Evolutionary conservation across 2,113 vertebrate species (phyloP).

Genomic region (Hippocampus mohnikei): DNA sequence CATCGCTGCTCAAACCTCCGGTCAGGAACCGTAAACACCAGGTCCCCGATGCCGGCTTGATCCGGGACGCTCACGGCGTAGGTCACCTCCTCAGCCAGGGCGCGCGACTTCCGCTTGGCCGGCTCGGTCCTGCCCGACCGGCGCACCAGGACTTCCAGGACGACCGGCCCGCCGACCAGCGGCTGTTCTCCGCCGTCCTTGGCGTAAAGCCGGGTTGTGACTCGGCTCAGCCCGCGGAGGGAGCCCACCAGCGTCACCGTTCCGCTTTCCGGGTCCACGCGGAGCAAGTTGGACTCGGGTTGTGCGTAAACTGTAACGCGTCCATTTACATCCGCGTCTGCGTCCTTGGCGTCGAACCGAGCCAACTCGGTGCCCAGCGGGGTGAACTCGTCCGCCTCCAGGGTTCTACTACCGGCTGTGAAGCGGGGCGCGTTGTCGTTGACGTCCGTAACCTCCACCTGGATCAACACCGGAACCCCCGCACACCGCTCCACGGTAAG

Average conservation of each 20-base stretch:
- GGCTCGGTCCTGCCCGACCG: slow-evolving; percentile 10
- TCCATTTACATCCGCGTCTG: slow-evolving; percentile 64
- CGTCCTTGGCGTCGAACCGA: slow-evolving; percentile 63
- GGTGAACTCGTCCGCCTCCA: slow-evolving; percentile 62
- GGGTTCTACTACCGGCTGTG: slow-evolving; percentile 34
- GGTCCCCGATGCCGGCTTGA: slow-evolving; percentile 70
- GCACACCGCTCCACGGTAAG: slow-evolving; percentile 52
- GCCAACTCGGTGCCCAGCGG: slow-evolving; percentile 63
- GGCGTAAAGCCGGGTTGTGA: slow-evolving; percentile 58
- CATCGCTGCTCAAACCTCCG: slow-evolving; percentile 69
- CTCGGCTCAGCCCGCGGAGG: slow-evolving; percentile 51
- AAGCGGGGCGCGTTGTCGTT: slow-evolving; percentile 73
- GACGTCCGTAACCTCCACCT: slow-evolving; percentile 67
- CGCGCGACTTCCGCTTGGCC: slow-evolving; percentile 46
- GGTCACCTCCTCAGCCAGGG: slow-evolving; percentile 55
- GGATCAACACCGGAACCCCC: slow-evolving; percentile 39
- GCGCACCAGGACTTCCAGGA: slow-evolving; percentile 48
- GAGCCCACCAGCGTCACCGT: slow-evolving; percentile 70
- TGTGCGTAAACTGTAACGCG: slow-evolving; percentile 60
- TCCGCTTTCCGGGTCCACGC: slow-evolving; percentile 71
- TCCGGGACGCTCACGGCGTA: slow-evolving; percentile 75
- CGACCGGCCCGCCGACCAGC: slow-evolving; percentile 56
- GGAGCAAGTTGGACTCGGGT: slow-evolving; percentile 57
- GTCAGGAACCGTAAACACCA: slow-evolving; percentile 81
- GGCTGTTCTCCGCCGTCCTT: slow-evolving; percentile 61